Percentiles rank a stretch among this genome's conserved stretches.
Evolutionary conservation across 2,113 vertebrate genomes (phyloP).

Genomic region (Rhombomys opimus): DNA sequence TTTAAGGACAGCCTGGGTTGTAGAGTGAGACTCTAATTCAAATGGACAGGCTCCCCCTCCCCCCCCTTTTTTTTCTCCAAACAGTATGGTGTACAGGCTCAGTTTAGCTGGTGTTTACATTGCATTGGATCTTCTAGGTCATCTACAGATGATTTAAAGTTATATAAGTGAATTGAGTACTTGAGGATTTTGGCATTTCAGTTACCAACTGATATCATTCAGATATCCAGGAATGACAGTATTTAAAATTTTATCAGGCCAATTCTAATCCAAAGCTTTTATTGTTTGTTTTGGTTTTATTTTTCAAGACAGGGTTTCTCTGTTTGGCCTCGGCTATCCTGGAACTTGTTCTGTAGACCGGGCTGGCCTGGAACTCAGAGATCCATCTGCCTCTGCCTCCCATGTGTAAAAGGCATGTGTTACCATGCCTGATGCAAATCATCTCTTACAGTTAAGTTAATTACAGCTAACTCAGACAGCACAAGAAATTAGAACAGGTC

Average conservation of each 20-base stretch:
- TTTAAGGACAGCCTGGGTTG: background rate
- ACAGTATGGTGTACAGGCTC: background rate
- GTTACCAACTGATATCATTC: background rate
- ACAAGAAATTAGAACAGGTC: background rate
- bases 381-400: no score
- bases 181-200: background rate
- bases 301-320: background rate
- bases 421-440: no score
- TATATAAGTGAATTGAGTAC: background rate
- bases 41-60: background rate
- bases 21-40: background rate
- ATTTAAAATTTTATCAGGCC: background rate
- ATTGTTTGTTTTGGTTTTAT: background rate
- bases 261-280: background rate
- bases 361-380: no score
- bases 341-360: background rate
- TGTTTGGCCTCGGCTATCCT: background rate
- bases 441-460: background rate
- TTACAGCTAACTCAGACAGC: background rate
- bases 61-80: background rate
- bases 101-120: background rate
- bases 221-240: background rate
- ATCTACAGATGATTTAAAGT: background rate
- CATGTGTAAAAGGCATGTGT: no score
- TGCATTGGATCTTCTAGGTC: background rate